phyloP scores from a whole-genome alignment of 2,888 invertebrate genomes.

The Tridacna crocea region DNA sequence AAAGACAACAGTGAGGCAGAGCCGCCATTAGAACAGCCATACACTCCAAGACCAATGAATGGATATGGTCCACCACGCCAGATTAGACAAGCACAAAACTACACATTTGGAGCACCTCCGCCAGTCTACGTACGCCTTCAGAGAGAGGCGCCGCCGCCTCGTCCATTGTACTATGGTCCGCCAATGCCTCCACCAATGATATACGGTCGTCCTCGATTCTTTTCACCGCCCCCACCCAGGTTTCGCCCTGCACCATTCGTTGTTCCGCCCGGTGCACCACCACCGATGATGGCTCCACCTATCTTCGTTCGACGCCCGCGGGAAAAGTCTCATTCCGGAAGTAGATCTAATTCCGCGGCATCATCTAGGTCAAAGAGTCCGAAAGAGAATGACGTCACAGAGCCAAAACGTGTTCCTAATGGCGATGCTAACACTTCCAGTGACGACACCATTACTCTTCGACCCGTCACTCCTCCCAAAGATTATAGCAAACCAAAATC shows the following conservation, averaged over 20 bases:
- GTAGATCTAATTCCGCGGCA: conserved; percentile 57
- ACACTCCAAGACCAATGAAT: conserved; percentile 8
- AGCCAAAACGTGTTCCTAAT: conserved; percentile 44
- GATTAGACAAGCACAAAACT: conserved; percentile 2
- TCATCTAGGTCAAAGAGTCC: conserved; percentile 48
- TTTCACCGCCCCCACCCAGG: conserved; percentile 73
- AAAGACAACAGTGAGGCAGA: not conserved
- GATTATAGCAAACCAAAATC: conserved; percentile 72
- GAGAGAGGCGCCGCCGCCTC: conserved; percentile 29
- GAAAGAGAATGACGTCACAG: conserved; percentile 42
- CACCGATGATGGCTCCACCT: conserved; percentile 47
- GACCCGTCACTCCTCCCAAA: conserved; percentile 77
- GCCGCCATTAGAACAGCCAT: not conserved
- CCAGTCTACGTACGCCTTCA: conserved; percentile 19
- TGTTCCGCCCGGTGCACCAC: conserved; percentile 53
- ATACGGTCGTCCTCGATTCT: conserved; percentile 69
- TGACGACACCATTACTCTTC: conserved; percentile 57
- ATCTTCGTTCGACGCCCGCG: conserved; percentile 47
- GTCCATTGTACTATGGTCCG: conserved; percentile 30
- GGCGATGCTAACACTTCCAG: conserved; percentile 64
- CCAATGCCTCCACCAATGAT: conserved; percentile 53
- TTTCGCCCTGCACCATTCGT: conserved; percentile 54
- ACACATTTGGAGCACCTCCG: conserved; percentile 8
- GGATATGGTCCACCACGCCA: conserved; percentile 13
- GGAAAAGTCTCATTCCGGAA: conserved; percentile 36